Percentiles rank a stretch among this genome's conserved stretches.
These are phyloP conservation scores for Cecidostiba fungosa DNA, from an alignment of 2,888 invertebrate species.

Conservation along the genomic window DNA sequence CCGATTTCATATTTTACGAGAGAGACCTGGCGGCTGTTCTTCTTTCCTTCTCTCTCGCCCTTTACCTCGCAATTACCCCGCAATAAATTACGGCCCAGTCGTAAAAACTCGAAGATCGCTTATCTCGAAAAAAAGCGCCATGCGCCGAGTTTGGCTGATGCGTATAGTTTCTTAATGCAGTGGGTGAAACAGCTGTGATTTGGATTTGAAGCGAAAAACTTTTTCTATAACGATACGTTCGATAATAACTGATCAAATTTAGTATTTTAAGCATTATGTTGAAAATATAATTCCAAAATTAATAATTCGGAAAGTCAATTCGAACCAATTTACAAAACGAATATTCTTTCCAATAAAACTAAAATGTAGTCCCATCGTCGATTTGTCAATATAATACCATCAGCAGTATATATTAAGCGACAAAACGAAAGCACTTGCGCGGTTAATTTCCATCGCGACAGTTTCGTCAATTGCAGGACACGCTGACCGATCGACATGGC, in stretches of 20 bases:
- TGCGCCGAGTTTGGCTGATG: background rate
- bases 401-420: background rate
- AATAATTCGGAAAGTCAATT: no score
- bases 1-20: slow-evolving; percentile 61
- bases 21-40: background rate
- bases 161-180: background rate
- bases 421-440: background rate
- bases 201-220: background rate
- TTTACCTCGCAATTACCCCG: slow-evolving; percentile 60
- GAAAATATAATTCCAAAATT: no score
- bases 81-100: slow-evolving; percentile 71
- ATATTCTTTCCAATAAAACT: background rate
- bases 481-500: slow-evolving; percentile 20
- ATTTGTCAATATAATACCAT: background rate
- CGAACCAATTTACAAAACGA: background rate
- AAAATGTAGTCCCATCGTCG: background rate
- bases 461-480: slow-evolving; percentile 24
- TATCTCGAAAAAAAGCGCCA: slow-evolving; percentile 68
- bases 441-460: slow-evolving; percentile 18
- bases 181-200: background rate
- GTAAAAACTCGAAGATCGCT: slow-evolving; percentile 72
- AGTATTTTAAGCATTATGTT: no score
- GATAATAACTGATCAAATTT: no score
- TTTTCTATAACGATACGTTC: no score
- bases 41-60: background rate